A percentile compares a stretch with the other conserved stretches of the same genome.
These are phyloP conservation scores for Cyphomyrus plagiostoma DNA, from an alignment of 2,113 vertebrate genomes.

Conservation along the genomic window DNA sequence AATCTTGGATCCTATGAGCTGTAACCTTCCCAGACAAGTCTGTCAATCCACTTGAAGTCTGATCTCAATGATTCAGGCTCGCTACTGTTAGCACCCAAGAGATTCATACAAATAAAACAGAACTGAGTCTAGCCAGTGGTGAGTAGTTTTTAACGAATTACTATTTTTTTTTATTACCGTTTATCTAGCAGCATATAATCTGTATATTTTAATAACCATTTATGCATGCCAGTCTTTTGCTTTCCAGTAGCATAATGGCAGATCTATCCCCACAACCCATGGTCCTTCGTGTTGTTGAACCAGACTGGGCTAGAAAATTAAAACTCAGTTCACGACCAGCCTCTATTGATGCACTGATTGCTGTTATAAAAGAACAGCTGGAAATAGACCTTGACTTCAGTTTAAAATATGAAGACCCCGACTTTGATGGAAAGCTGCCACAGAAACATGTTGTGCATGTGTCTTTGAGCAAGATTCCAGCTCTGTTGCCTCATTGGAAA, in stretches of 20 bases:
- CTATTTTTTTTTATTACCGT: no score
- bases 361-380: conserved; percentile 30
- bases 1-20: conserved; percentile 31
- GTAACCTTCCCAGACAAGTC: not conserved
- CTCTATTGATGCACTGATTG: conserved; percentile 33
- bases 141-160: not conserved
- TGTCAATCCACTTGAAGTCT: conserved; percentile 9
- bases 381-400: conserved; percentile 25
- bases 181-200: no score
- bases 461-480: not conserved
- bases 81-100: conserved; percentile 29
- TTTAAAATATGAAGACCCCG: conserved; percentile 27
- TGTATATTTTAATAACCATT: no score
- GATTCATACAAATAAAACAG: conserved; percentile 21
- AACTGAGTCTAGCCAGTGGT: conserved; percentile 10
- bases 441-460: not conserved
- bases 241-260: no score
- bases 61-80: conserved; percentile 17
- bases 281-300: not conserved
- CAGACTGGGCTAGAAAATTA: not conserved
- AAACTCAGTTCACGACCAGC: not conserved
- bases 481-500: not conserved
- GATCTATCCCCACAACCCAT: no score
- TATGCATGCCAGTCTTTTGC: no score
- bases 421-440: not conserved